Conservation (phyloP, 2,888 invertebrate genomes). For the Philonicus albiceps region DNA sequence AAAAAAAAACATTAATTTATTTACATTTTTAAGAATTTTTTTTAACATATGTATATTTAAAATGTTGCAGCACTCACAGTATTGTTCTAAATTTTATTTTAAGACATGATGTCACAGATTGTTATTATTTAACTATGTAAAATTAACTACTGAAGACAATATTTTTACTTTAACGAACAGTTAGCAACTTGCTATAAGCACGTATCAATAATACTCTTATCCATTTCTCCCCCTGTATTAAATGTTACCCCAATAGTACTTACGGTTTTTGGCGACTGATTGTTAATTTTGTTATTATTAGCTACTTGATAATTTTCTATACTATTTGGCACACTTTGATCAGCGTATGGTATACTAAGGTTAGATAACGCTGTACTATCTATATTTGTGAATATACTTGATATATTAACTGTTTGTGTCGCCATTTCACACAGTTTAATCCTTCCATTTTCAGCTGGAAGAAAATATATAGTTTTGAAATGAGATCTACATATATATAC, state of each 20-base stretch:
- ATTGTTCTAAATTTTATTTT: background rate
- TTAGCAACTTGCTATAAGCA: slow-evolving; percentile 60
- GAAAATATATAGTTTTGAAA: too few species aligned
- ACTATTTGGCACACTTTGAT: slow-evolving; percentile 63
- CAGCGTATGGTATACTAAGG: slow-evolving; percentile 58
- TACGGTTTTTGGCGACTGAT: slow-evolving; percentile 48
- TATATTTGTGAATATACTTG: slow-evolving; percentile 60
- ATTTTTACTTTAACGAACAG: background rate
- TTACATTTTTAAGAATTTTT: background rate
- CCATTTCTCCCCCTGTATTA: slow-evolving; percentile 27
- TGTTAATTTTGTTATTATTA: slow-evolving; percentile 62
- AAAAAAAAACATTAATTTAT: background rate
- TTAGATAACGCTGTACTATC: slow-evolving; percentile 52
- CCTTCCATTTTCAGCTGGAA: slow-evolving; percentile 55
- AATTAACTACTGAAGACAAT: background rate
- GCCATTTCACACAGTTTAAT: slow-evolving; percentile 62
- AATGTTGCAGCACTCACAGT: background rate
- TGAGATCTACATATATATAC: too few species aligned
- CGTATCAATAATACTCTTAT: slow-evolving; percentile 49
- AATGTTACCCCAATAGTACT: slow-evolving; percentile 44
- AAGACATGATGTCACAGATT: background rate
- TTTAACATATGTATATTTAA: too few species aligned
- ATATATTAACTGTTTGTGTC: slow-evolving; percentile 61
- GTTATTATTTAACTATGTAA: background rate
- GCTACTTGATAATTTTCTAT: slow-evolving; percentile 54